Conservation (phyloP, 2,113 vertebrate genomes). For the Asarcornis scutulata region DNA sequence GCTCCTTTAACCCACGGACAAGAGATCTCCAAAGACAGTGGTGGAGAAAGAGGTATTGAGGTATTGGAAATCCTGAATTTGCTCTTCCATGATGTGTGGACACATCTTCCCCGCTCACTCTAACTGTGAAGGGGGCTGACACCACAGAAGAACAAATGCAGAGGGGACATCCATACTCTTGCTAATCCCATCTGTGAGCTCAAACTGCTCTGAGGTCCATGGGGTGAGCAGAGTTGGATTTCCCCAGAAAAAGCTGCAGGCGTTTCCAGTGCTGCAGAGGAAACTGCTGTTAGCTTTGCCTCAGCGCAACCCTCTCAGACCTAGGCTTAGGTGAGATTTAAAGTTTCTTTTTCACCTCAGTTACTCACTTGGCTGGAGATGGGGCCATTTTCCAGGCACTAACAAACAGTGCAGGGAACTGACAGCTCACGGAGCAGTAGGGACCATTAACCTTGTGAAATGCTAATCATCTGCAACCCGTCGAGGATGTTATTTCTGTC, state of each 20-base stretch:
- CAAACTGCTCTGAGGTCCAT: not conserved
- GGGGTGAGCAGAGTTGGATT: not conserved
- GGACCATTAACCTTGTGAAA: not conserved
- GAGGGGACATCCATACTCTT: not conserved
- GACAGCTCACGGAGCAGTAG: not conserved
- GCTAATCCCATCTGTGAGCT: not conserved
- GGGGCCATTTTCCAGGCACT: not conserved
- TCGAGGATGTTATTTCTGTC: not conserved
- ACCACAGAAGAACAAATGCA: not conserved
- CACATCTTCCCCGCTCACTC: not conserved
- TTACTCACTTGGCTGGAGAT: not conserved
- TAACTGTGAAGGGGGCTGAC: not conserved
- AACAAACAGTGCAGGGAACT: not conserved
- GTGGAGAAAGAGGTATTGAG: not conserved
- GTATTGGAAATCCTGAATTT: not conserved
- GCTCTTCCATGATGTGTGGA: not conserved
- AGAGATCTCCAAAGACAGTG: not conserved
- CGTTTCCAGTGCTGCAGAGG: not conserved
- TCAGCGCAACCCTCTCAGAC: not conserved
- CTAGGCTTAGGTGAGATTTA: not conserved
- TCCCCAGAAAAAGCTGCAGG: not conserved
- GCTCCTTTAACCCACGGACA: not conserved
- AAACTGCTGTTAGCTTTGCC: not conserved
- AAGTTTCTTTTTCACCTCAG: not conserved
- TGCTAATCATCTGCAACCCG: not conserved